Conservation (phyloP, 2,797 vertebrate species). For the Onychomys arenicola region DNA sequence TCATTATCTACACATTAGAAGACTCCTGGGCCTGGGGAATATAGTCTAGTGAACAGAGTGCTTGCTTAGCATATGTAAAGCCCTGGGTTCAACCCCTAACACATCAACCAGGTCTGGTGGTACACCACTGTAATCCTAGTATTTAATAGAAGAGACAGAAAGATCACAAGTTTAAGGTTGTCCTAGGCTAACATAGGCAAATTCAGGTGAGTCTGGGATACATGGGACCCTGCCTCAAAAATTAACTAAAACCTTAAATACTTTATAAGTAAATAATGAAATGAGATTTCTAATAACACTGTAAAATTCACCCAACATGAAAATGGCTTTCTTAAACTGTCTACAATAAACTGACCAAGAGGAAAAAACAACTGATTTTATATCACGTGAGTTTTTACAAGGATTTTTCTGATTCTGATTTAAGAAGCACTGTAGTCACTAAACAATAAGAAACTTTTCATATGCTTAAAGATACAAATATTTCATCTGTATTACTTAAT, state of each 20-base stretch:
- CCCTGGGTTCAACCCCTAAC: background rate
- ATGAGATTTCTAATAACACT: slow-evolving; percentile 22
- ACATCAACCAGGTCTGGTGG: background rate
- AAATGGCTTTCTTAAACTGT: slow-evolving; percentile 46
- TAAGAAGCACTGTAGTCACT: slow-evolving; percentile 12
- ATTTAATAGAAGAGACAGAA: background rate
- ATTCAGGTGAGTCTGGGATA: background rate
- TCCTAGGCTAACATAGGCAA: background rate
- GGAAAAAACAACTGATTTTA: background rate
- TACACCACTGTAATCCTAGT: background rate
- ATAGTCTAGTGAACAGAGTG: background rate
- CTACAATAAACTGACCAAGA: slow-evolving; percentile 30
- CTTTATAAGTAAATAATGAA: slow-evolving; percentile 42
- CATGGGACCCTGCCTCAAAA: background rate
- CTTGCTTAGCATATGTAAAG: background rate
- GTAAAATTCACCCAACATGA: slow-evolving; percentile 57
- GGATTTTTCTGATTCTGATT: slow-evolving; percentile 32
- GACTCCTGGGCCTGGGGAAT: background rate
- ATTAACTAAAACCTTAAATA: slow-evolving; percentile 31
- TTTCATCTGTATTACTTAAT: slow-evolving; percentile 15
- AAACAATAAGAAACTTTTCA: slow-evolving; percentile 41
- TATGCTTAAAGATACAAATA: slow-evolving; percentile 46
- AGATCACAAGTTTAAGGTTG: background rate
- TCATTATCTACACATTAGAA: slow-evolving; percentile 28
- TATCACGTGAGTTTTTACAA: slow-evolving; percentile 47